These are phyloP conservation scores for Sturnira hondurensis DNA, from an alignment of 2,113 vertebrate genomes.

Conservation along the genomic window DNA sequence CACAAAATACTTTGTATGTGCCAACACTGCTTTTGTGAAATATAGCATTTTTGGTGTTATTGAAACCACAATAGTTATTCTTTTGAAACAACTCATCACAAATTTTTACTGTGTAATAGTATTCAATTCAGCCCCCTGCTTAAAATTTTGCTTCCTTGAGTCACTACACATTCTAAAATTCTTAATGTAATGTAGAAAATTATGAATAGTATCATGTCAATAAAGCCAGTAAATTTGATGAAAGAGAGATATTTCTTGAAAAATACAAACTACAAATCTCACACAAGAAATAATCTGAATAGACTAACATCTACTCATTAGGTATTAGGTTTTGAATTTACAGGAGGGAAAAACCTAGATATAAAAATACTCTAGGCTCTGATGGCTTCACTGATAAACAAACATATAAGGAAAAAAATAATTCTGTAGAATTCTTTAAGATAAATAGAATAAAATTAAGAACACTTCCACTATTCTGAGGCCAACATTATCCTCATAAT, in stretches of 20 bases:
- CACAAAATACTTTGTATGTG: neutral
- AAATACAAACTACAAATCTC: neutral
- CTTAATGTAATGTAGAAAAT: neutral
- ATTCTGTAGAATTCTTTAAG: neutral
- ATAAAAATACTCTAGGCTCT: neutral
- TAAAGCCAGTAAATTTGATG: neutral
- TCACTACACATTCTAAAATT: neutral
- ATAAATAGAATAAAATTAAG: neutral
- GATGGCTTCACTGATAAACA: neutral
- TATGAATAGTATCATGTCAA: neutral
- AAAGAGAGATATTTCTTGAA: neutral
- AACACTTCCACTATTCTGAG: neutral
- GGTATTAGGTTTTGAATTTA: neutral
- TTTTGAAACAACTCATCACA: neutral
- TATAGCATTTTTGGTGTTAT: neutral
- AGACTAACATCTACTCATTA: neutral
- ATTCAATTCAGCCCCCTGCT: neutral
- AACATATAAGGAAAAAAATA: neutral
- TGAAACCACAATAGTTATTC: neutral
- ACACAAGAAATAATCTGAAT: neutral
- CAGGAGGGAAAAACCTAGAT: neutral
- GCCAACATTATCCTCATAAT: neutral
- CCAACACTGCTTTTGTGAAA: neutral
- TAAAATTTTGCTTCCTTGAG: neutral
- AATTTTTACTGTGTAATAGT: neutral